Conservation (phyloP, 2,888 invertebrate genomes). For the Eumerus sabulonum region DNA sequence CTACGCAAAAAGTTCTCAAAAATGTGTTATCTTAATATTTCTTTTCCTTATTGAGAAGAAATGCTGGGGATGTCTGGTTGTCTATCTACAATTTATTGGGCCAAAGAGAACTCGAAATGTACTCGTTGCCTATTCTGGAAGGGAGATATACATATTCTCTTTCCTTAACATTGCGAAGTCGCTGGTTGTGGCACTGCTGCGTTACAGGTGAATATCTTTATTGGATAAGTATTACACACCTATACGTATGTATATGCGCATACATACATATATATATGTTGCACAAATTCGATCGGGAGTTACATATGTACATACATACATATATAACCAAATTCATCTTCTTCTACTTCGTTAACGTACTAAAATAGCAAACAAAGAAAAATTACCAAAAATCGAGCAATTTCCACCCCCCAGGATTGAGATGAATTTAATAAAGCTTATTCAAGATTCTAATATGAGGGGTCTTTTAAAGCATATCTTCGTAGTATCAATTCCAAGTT, state of each 20-base stretch:
- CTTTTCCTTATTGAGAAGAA: constrained; percentile 57
- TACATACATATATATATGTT: not conserved
- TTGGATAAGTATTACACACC: not conserved
- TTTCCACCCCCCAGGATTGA: constrained; percentile 45
- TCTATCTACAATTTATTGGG: too few species aligned
- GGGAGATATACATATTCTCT: too few species aligned
- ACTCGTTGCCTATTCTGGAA: not conserved
- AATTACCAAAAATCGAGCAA: constrained; percentile 69
- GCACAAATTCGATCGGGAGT: constrained; percentile 37
- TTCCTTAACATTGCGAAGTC: constrained; percentile 1
- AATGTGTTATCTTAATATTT: constrained; percentile 57
- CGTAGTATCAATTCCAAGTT: constrained; percentile 54
- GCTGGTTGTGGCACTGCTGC: constrained; percentile 3
- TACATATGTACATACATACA: constrained; percentile 1
- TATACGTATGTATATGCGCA: not conserved
- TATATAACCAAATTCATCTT: constrained; percentile 56
- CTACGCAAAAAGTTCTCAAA: constrained; percentile 36
- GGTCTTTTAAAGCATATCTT: constrained; percentile 44
- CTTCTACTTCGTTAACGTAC: constrained; percentile 68
- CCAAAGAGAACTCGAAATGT: not conserved
- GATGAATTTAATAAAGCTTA: constrained; percentile 64
- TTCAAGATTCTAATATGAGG: constrained; percentile 46
- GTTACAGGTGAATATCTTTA: constrained; percentile 31
- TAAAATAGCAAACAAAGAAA: constrained; percentile 68
- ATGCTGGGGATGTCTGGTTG: constrained; percentile 17